Evolutionary conservation across 2,797 vertebrate species (phyloP), one percentile per base, ranked within the genome.

Genomic region (Anguilla megastoma): DNA sequence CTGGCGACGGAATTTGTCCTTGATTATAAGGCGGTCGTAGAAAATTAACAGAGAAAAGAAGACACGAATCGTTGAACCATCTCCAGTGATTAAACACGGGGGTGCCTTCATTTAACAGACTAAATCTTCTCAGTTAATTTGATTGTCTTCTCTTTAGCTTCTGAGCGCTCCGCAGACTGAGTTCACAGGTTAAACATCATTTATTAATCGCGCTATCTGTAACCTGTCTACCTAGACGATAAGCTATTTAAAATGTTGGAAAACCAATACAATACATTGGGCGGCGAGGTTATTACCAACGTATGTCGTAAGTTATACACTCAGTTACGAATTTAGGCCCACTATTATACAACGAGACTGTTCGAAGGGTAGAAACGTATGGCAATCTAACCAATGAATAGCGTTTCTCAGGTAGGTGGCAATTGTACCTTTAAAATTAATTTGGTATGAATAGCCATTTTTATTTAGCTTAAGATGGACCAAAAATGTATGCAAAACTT

Each of bases 181-280:
- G 79, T 87, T 90, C 90, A 89, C 91, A 90, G 86, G 79, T 89
- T 87, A n/a, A 87, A 74, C 79, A 86, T 89, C 85, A 85, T 86
- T 88, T 85, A 89, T 86, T 90, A 90, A 90, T 90, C 88, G 90
- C 85, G 89, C 88, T 91, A 90, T 88, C 90, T 63, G 79, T 56
- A 80, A 69, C 83, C 89, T 85, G 86, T 87, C 76, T 50, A 89
- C 50, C 85, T 85, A 80, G 85, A 60, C 86, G 86, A 89, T 85
- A 85, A 85, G 48, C 76, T 63, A 85, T 90, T 48, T 54, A 45
- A 86, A 79, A 56, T 86, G 16, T 48, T 76, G 36, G 33, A 41
- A 52, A 71, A 63, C 18, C 82, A 69, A 54, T 52, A 33, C 27
- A 52, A 84, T 50, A n/a, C 18, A 50, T 82, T 50, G 79, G 0